phyloP scores from a whole-genome alignment of 2,797 vertebrate species.

The Bucorvus abyssinicus region DNA sequence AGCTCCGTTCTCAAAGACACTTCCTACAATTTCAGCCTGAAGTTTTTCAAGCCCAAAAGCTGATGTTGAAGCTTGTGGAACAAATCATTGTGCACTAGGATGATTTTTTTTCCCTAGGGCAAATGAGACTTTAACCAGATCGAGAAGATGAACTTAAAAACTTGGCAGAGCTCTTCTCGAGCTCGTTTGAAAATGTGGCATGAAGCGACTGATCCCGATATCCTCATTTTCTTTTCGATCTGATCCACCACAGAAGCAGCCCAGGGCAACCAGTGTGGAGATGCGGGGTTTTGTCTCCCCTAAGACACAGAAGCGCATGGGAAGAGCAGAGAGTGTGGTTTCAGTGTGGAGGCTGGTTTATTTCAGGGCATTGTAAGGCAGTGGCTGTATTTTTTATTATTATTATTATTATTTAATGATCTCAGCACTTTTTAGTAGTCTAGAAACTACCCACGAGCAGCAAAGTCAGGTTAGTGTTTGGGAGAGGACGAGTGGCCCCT shows the following conservation, averaged over 20 bases:
- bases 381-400: neutral
- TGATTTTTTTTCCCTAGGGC: neutral
- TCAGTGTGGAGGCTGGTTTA: neutral
- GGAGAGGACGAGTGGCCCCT: neutral
- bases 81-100: neutral
- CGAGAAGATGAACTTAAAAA: neutral
- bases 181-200: neutral
- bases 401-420: neutral
- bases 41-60: neutral
- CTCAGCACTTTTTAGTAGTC: neutral
- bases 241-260: neutral
- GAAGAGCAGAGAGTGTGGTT: neutral
- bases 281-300: neutral
- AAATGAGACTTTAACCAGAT: neutral
- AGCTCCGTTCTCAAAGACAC: neutral
- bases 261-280: neutral
- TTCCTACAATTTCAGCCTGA: neutral
- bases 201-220: neutral
- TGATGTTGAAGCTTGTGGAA: neutral
- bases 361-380: neutral
- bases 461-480: neutral
- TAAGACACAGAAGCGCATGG: neutral
- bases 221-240: neutral
- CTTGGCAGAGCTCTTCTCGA: neutral
- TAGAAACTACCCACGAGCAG: neutral